Evolutionary conservation across 2,888 invertebrate species (phyloP).

Genomic region (Sepiola atlantica): DNA sequence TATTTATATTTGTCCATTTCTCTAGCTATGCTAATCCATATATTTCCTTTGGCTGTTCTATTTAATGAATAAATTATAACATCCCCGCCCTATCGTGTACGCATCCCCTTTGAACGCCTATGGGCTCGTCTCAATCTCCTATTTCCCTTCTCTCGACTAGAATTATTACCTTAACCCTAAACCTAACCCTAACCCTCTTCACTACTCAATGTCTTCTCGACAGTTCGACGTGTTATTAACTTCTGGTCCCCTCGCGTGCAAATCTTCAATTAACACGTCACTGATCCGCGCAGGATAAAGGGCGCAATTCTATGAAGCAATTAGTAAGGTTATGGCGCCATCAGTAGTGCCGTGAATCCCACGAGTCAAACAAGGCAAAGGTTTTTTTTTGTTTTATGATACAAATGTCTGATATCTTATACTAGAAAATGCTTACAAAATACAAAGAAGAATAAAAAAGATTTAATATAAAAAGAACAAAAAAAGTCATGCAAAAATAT

Average conservation of each 20-base stretch:
- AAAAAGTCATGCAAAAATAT: not conserved
- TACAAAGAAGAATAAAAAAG: not conserved
- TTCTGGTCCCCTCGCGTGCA: not conserved
- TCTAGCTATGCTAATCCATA: not conserved
- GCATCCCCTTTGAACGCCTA: not conserved
- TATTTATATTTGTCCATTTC: not conserved
- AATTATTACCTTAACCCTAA: not conserved
- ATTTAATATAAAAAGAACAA: not conserved
- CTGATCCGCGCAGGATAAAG: not conserved
- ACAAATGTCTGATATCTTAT: not conserved
- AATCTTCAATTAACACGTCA: not conserved
- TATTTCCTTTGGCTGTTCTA: not conserved
- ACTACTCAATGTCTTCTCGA: not conserved
- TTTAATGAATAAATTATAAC: conserved; percentile 19
- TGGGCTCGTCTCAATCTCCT: not conserved
- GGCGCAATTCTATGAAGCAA: conserved; percentile 7
- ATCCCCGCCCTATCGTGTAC: no score
- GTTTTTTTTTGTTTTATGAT: not conserved
- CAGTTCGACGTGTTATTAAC: not conserved
- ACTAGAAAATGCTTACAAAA: not conserved
- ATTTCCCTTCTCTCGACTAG: not conserved
- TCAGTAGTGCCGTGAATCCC: not conserved
- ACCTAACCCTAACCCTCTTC: not conserved
- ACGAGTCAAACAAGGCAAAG: not conserved
- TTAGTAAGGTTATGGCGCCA: not conserved